These are phyloP conservation scores for Ivindomyrus marchei DNA, from an alignment of 2,113 vertebrate genomes.

Conservation along the genomic window DNA sequence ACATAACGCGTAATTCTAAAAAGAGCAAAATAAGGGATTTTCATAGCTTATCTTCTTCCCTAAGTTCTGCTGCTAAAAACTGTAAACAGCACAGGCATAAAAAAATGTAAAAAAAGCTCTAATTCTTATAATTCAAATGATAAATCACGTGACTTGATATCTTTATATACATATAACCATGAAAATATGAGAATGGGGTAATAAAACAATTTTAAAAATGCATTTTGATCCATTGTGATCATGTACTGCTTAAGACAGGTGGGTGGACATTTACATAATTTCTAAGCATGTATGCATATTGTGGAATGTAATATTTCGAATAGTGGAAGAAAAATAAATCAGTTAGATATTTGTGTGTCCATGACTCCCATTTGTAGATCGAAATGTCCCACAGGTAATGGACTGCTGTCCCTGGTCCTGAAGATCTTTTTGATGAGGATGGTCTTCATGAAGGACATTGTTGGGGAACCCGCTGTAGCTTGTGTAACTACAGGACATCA, in stretches of 20 bases:
- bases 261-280: neutral
- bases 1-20: neutral
- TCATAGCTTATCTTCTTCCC: neutral
- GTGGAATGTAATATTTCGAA: neutral
- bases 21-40: neutral
- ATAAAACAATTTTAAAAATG: neutral
- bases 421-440: neutral
- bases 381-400: neutral
- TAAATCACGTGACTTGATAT: neutral
- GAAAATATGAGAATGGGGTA: neutral
- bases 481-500: neutral
- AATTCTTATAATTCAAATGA: neutral
- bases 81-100: neutral
- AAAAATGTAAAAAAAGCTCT: neutral
- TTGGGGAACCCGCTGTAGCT: neutral
- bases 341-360: neutral
- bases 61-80: neutral
- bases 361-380: neutral
- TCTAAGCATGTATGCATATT: neutral
- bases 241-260: neutral
- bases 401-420: neutral
- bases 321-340: neutral
- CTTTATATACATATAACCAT: neutral
- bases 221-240: neutral
- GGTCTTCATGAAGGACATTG: neutral